Percentiles rank a stretch among this genome's conserved stretches.
Evolutionary conservation across 30 jellyfish, hydroid and myxozoan genomes (phyloP).

Genomic region (Nemopilema nomurai): DNA sequence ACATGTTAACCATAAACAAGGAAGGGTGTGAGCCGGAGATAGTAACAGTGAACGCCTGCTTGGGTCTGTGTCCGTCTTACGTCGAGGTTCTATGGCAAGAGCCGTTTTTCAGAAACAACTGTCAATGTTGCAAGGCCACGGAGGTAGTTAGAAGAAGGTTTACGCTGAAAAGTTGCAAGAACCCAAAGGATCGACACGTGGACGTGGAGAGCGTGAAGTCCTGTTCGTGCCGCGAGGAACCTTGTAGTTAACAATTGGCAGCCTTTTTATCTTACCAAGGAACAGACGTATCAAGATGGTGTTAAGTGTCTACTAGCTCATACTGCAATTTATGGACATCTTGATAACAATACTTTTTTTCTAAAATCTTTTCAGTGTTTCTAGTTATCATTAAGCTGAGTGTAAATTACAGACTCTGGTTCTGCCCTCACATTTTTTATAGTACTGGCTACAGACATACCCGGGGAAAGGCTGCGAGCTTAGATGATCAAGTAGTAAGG

Average conservation of each 20-base stretch:
- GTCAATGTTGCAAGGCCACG: slow-evolving; percentile 54
- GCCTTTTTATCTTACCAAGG: not conserved
- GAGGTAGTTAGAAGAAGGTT: slow-evolving; percentile 11
- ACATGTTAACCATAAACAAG: not conserved
- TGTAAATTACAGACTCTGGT: too few relatives aligned
- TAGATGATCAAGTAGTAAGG: too few relatives aligned
- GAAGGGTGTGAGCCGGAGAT: slow-evolving; percentile 55
- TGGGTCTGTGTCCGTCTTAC: slow-evolving; percentile 68
- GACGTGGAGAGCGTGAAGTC: slow-evolving; percentile 31
- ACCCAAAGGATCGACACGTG: slow-evolving; percentile 12
- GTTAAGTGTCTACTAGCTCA: too few relatives aligned
- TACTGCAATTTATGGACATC: too few relatives aligned
- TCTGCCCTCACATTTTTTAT: too few relatives aligned
- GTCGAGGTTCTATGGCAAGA: slow-evolving; percentile 19
- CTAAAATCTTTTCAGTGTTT: too few relatives aligned
- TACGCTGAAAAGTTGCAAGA: slow-evolving; percentile 9
- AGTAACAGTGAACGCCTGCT: slow-evolving; percentile 57
- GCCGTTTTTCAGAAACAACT: slow-evolving; percentile 51
- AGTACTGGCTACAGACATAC: too few relatives aligned
- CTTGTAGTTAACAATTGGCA: not conserved
- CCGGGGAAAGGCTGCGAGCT: too few relatives aligned
- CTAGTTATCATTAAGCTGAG: too few relatives aligned
- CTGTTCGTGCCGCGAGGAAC: slow-evolving; percentile 24
- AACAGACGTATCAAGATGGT: too few relatives aligned
- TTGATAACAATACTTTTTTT: too few relatives aligned